phyloP scores from a whole-genome alignment of 1,140 invertebrate species.

The Aphaenogaster floridana region DNA sequence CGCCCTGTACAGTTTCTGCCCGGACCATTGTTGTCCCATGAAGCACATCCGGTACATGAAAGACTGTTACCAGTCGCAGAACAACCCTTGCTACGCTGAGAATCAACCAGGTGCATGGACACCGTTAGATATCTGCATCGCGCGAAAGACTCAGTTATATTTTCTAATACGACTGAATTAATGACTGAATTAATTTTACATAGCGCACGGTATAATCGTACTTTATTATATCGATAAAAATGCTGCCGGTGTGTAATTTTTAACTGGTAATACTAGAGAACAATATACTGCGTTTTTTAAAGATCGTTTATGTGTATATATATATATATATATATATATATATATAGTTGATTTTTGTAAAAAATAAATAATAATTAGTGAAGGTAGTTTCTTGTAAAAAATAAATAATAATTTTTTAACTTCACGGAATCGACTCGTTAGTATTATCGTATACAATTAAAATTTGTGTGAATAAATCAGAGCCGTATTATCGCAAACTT shows the following conservation, averaged over 20 bases:
- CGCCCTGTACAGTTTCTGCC: conserved; percentile 90
- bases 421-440: background rate
- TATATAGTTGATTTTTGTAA: background rate
- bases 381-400: background rate
- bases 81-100: conserved; percentile 85
- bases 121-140: background rate
- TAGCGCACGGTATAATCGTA: background rate
- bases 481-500: background rate
- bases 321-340: no score
- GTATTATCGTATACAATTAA: background rate
- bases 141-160: conserved; percentile 43
- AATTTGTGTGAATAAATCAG: background rate
- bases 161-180: background rate
- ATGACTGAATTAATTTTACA: background rate
- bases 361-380: background rate
- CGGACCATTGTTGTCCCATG: conserved; percentile 89
- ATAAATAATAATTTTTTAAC: background rate
- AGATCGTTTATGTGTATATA: no score
- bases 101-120: conserved; percentile 75
- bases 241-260: background rate
- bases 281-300: background rate
- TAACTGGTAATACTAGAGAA: background rate
- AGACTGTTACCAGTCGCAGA: conserved; percentile 81
- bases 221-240: conserved; percentile 1
- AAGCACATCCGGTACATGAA: conserved; percentile 84